A percentile compares a stretch with the other conserved stretches of the same genome.
phyloP scores from a whole-genome alignment of 2,113 vertebrate species.

The Climacteris rufus region DNA sequence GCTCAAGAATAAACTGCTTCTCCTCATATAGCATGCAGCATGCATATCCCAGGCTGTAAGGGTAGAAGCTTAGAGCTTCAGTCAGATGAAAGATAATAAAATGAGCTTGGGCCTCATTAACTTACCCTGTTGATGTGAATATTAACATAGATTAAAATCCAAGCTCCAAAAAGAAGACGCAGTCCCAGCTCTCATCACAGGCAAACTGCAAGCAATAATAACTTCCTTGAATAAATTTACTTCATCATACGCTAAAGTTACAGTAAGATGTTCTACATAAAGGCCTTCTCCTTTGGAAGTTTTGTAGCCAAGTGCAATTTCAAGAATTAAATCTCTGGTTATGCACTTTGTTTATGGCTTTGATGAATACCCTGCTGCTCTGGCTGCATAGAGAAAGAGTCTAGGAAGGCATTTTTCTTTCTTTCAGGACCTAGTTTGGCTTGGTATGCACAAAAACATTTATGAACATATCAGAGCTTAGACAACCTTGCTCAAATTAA shows the following conservation, averaged over 20 bases:
- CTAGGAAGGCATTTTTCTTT: slow-evolving; percentile 32
- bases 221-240: slow-evolving; percentile 33
- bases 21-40: slow-evolving; percentile 32
- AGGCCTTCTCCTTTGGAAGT: not conserved
- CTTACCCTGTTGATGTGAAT: slow-evolving; percentile 14
- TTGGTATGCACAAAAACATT: not conserved
- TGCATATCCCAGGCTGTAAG: not conserved
- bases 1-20: not conserved
- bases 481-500: not conserved
- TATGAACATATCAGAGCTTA: not conserved
- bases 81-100: slow-evolving; percentile 44
- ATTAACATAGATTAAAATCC: slow-evolving; percentile 51
- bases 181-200: not conserved
- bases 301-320: not conserved
- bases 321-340: slow-evolving; percentile 31
- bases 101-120: slow-evolving; percentile 43
- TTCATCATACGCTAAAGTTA: not conserved
- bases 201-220: slow-evolving; percentile 5
- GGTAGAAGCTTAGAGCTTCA: not conserved
- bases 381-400: not conserved
- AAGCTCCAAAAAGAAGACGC: not conserved
- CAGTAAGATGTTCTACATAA: not conserved
- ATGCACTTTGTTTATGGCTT: not conserved
- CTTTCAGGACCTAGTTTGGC: not conserved
- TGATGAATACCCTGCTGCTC: not conserved